Evolutionary conservation across 2,797 vertebrate species (phyloP).

Genomic region (Sebastes cheni): DNA sequence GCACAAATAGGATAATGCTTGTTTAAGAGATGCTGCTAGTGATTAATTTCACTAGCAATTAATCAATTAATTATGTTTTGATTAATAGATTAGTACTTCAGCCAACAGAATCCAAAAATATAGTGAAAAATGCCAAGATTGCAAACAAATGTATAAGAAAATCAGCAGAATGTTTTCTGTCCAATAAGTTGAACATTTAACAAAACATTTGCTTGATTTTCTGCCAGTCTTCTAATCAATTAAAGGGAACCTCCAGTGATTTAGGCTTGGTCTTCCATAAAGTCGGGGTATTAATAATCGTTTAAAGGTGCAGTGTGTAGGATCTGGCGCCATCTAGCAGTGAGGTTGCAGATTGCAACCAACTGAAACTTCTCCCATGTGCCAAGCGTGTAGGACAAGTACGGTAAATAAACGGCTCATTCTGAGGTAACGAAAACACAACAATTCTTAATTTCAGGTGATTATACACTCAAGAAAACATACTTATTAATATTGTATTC

Average conservation of each 20-base stretch:
- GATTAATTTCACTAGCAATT: neutral
- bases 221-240: neutral
- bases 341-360: neutral
- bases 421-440: no score
- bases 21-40: neutral
- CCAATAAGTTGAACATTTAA: neutral
- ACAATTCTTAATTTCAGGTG: no score
- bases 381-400: no score
- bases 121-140: neutral
- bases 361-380: no score
- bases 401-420: no score
- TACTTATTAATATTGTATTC: no score
- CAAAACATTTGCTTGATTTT: neutral
- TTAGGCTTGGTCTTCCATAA: neutral
- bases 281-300: neutral
- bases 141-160: neutral
- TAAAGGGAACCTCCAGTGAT: neutral
- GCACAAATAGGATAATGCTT: neutral
- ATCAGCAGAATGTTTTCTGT: neutral
- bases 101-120: neutral
- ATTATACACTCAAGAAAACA: no score
- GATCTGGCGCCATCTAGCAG: fast-evolving
- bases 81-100: neutral
- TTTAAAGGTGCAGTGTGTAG: neutral
- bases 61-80: neutral